Conservation (phyloP, 2,113 vertebrate genomes). For the Dasyurus viverrinus region DNA sequence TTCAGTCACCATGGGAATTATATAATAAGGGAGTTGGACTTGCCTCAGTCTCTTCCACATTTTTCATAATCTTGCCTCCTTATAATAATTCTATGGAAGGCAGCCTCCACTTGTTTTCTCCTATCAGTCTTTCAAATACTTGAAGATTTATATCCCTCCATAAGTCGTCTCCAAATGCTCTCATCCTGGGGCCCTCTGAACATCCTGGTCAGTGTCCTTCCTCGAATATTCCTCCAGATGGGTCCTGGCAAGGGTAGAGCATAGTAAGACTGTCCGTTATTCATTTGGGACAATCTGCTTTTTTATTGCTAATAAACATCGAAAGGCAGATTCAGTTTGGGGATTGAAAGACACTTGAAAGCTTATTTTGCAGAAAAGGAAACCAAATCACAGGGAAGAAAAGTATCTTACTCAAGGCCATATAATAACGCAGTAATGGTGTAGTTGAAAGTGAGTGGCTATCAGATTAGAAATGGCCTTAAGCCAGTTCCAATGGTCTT, state of each 20-base stretch:
- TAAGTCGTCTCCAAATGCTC: neutral
- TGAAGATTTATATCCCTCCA: neutral
- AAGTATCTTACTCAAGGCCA: neutral
- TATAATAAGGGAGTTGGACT: too few species aligned
- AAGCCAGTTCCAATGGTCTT: too few species aligned
- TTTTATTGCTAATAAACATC: neutral
- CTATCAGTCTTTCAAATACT: neutral
- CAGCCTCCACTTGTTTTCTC: neutral
- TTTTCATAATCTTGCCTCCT: neutral
- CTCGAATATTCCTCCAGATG: neutral
- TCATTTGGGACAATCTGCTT: neutral
- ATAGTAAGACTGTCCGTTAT: neutral
- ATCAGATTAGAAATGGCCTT: neutral
- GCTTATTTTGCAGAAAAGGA: neutral
- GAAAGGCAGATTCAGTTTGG: neutral
- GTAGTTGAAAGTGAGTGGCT: neutral
- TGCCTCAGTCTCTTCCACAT: neutral
- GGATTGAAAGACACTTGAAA: neutral
- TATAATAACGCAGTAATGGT: neutral
- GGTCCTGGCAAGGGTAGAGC: neutral
- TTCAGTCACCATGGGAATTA: too few species aligned
- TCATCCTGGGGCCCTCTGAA: neutral
- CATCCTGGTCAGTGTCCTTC: neutral
- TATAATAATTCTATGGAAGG: neutral
- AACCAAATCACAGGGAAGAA: neutral